Evolutionary conservation across 2,888 invertebrate genomes (phyloP), one percentile per base, ranked within the genome.

Genomic region (Aporophyla nigra): DNA sequence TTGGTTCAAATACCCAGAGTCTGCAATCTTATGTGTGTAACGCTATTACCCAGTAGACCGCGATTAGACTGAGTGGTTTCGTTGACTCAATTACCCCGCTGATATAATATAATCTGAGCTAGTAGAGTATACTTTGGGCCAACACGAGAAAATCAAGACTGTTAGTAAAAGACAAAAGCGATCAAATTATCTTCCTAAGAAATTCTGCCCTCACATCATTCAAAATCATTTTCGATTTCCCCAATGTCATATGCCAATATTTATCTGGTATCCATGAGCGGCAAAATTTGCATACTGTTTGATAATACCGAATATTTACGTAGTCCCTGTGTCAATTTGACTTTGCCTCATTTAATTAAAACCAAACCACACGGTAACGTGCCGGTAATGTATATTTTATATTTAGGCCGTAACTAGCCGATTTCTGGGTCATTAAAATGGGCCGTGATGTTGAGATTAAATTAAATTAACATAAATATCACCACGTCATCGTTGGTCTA

Each of bases 271-370:
- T 72, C 71, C 71, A 71, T 63, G 58, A 68, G 33, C 43, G 9
- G 0, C 14, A 24, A 51, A 49, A 71, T 82, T 69, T 53, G 4
- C 61, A 58, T 82, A 54, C 3, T 51, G 33, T 53, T 58, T 65
- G 12, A 33, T 46, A 70, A 59, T 65, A 69, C 58, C 40, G 10
- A 12, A 49, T 78, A 70, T 66, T 78, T 67, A 73, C 59, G 33
- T 62, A 61, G 33, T 33, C 33, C 33, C 33, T 33, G 33, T 58
- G 61, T 66, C 54, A 82, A 70, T 58, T 66, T 78, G 46, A 61
- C 56, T 58, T 71, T 16, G 27, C 33, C 46, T 69, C 51, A 65
- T 77, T 65, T 53, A 68, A 76, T 76, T 67, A 66, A 75, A 33
- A 33, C n/a, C n/a, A n/a, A n/a, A n/a, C n/a, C n/a, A n/a, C n/a